Evolutionary conservation across 30 jellyfish, hydroid and myxozoan species (phyloP).

Genomic region (Cassiopea xamachana): DNA sequence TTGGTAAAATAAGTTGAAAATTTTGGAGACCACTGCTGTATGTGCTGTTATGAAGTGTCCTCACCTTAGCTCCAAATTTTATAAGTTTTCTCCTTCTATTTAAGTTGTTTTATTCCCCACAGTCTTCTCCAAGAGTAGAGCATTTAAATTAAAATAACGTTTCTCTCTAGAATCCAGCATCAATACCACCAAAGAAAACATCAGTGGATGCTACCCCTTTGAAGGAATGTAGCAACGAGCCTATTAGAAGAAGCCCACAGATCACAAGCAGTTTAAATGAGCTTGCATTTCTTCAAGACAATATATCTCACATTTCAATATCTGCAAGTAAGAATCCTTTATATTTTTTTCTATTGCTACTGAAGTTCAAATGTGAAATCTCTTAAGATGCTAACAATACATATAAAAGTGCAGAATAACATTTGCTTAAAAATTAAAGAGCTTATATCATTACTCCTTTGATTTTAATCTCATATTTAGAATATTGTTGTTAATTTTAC

Average conservation of each 20-base stretch:
- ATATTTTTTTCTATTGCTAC: neutral
- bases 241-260: constrained; percentile 63
- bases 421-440: too few relatives aligned
- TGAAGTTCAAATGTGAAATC: too few relatives aligned
- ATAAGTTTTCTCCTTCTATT: too few relatives aligned
- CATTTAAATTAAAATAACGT: neutral
- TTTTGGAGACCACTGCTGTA: too few relatives aligned
- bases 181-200: neutral
- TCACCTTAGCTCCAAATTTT: too few relatives aligned
- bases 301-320: constrained; percentile 29
- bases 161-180: neutral
- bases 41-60: too few relatives aligned
- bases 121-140: neutral
- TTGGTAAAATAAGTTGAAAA: too few relatives aligned
- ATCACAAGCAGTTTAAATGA: constrained; percentile 34
- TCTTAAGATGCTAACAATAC: too few relatives aligned
- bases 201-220: neutral
- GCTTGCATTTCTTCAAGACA: constrained; percentile 23
- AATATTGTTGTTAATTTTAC: too few relatives aligned
- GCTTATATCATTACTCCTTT: too few relatives aligned
- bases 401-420: too few relatives aligned
- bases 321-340: constrained; percentile 10
- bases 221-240: neutral
- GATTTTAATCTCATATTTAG: too few relatives aligned
- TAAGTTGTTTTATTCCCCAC: neutral